Conservation (phyloP, 1,140 invertebrate genomes). For the Diachasmimorpha longicaudata region DNA sequence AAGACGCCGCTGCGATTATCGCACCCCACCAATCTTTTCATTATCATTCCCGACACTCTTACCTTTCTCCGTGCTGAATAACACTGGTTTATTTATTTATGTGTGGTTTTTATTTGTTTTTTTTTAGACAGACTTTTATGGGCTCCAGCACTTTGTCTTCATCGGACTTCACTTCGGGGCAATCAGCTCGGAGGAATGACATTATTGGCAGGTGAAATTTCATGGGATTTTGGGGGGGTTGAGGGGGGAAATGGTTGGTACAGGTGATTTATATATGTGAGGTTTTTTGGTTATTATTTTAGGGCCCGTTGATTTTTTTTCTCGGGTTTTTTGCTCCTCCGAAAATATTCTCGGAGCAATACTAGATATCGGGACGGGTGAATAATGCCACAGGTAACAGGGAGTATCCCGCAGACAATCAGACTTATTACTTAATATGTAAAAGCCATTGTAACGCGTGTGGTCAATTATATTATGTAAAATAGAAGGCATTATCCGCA, state of each 20-base stretch:
- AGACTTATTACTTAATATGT: constrained; percentile 49
- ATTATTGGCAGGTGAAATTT: not conserved
- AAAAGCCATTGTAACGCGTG: constrained; percentile 54
- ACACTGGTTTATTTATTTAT: not conserved
- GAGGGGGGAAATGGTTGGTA: not conserved
- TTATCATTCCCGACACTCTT: constrained; percentile 37
- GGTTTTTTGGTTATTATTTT: no score
- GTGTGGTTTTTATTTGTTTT: not conserved
- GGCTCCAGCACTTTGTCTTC: not conserved
- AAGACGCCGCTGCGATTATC: constrained; percentile 28
- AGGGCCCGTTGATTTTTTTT: no score
- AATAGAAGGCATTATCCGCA: constrained; percentile 44
- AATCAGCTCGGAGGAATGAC: not conserved
- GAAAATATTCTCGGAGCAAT: not conserved
- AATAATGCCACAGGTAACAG: not conserved
- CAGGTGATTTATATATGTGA: no score
- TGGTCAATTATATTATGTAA: constrained; percentile 58
- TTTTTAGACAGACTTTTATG: not conserved
- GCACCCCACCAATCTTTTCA: constrained; percentile 33
- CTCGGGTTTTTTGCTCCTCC: no score
- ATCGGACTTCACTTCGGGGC: not conserved
- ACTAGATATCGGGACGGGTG: not conserved
- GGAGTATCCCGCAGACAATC: constrained; percentile 16
- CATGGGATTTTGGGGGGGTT: not conserved
- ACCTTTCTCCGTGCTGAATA: constrained; percentile 13